Conservation (phyloP, 2,888 invertebrate genomes). For the Allophyes oxyacanthae region DNA sequence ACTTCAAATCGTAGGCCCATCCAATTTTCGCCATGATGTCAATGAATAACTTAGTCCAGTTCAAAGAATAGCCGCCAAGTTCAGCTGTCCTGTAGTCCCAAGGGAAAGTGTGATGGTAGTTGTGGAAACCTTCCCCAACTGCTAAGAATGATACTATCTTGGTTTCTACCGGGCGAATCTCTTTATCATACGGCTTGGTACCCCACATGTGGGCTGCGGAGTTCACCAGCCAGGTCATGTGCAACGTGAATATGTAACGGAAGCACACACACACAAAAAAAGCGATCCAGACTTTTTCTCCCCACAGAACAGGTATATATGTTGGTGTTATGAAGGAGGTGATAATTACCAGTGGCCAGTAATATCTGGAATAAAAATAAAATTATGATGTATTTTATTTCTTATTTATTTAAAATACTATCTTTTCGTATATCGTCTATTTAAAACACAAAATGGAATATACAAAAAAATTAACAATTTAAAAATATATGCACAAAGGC, state of each 20-base stretch:
- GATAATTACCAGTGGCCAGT: neutral
- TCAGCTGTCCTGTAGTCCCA: slow-evolving; percentile 36
- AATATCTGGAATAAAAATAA: slow-evolving; percentile 22
- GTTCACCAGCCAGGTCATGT: slow-evolving; percentile 8
- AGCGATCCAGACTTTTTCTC: slow-evolving; percentile 10
- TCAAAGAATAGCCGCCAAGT: slow-evolving; percentile 23
- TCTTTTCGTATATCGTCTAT: too few relatives aligned
- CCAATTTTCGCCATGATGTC: slow-evolving; percentile 38
- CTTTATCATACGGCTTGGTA: slow-evolving; percentile 29
- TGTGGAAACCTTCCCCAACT: slow-evolving; percentile 66
- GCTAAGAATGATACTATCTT: slow-evolving; percentile 22
- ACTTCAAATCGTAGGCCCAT: slow-evolving; percentile 39
- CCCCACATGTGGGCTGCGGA: slow-evolving; percentile 37
- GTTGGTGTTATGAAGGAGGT: slow-evolving; percentile 2
- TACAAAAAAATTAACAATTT: too few relatives aligned
- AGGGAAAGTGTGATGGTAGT: slow-evolving; percentile 67
- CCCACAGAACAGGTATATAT: slow-evolving; percentile 29
- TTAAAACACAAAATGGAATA: too few relatives aligned
- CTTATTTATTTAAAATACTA: too few relatives aligned
- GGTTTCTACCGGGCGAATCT: slow-evolving; percentile 23
- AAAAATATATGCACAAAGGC: too few relatives aligned
- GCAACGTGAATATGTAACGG: slow-evolving; percentile 9
- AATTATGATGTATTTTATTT: too few relatives aligned
- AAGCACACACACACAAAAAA: slow-evolving; percentile 13
- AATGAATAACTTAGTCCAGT: slow-evolving; percentile 25